Evolutionary conservation across 2,113 vertebrate genomes (phyloP).

Genomic region (Sarotherodon lohbergeri): DNA sequence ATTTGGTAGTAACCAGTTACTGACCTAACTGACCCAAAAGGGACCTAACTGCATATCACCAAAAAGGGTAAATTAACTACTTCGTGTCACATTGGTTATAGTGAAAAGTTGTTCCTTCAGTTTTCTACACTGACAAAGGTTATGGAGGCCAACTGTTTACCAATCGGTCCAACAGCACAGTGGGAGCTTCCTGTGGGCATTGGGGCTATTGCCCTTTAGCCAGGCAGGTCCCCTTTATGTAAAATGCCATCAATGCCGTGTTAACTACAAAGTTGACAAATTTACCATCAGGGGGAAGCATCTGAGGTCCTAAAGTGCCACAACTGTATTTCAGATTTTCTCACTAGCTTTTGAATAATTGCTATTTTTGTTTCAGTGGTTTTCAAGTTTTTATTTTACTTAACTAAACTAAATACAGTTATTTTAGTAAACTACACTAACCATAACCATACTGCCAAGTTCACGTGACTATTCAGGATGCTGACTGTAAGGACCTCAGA

Average conservation of each 20-base stretch:
- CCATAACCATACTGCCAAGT: not conserved
- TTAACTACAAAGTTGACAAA: not conserved
- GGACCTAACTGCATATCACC: not conserved
- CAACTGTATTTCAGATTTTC: not conserved
- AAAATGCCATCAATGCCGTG: not conserved
- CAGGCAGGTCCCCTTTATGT: not conserved
- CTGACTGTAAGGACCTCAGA: not conserved
- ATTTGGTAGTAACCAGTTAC: not conserved
- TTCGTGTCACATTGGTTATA: not conserved
- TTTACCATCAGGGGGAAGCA: not conserved
- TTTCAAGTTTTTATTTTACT: not conserved
- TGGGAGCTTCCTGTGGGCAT: constrained; percentile 24
- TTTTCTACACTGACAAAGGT: not conserved
- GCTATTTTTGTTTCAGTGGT: not conserved
- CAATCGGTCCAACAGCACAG: constrained; percentile 38
- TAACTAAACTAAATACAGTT: not conserved
- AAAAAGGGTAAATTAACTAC: not conserved
- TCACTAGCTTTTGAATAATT: not conserved
- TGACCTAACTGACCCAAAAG: not conserved
- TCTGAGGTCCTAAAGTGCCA: not conserved
- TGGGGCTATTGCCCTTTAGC: not conserved
- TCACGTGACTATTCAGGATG: not conserved
- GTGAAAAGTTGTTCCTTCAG: not conserved
- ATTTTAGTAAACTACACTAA: not conserved
- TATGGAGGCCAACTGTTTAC: not conserved